phyloP scores from a whole-genome alignment of 2,113 vertebrate species.

The Propithecus coquereli region DNA sequence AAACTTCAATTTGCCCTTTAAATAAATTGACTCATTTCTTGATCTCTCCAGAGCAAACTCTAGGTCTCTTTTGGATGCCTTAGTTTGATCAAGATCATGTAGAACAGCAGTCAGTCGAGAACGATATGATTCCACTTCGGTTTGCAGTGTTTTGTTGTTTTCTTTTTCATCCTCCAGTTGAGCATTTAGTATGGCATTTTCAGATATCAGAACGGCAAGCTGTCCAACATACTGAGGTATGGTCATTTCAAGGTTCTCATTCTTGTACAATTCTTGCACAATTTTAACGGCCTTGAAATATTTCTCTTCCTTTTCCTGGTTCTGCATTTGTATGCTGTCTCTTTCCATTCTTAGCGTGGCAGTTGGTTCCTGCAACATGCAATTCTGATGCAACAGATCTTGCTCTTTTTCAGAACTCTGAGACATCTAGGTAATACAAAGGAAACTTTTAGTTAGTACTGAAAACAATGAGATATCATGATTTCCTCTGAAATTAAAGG shows the following conservation, averaged over 20 bases:
- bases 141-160: conserved; percentile 85
- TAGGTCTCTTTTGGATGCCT: too few species aligned
- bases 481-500: too few species aligned
- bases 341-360: conserved; percentile 84
- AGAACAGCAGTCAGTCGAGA: conserved; percentile 81
- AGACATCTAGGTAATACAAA: conserved; percentile 81
- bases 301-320: conserved; percentile 85
- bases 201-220: conserved; percentile 85
- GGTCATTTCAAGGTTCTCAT: conserved; percentile 87
- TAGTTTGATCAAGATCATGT: conserved; percentile 87
- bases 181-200: conserved; percentile 81
- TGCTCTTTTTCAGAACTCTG: conserved; percentile 84
- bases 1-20: too few species aligned
- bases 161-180: conserved; percentile 84
- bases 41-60: too few species aligned
- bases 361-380: conserved; percentile 88
- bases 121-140: conserved; percentile 84
- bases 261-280: conserved; percentile 84
- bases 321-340: conserved; percentile 81
- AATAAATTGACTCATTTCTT: too few species aligned
- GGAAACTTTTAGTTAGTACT: too few species aligned
- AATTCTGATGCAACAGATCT: conserved; percentile 85
- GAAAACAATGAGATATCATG: too few species aligned
- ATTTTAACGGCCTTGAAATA: conserved; percentile 87
- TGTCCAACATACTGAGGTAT: conserved; percentile 87